These are phyloP conservation scores for Pangasius larnaudii DNA, from an alignment of 2,797 vertebrate genomes.

Conservation along the genomic window DNA sequence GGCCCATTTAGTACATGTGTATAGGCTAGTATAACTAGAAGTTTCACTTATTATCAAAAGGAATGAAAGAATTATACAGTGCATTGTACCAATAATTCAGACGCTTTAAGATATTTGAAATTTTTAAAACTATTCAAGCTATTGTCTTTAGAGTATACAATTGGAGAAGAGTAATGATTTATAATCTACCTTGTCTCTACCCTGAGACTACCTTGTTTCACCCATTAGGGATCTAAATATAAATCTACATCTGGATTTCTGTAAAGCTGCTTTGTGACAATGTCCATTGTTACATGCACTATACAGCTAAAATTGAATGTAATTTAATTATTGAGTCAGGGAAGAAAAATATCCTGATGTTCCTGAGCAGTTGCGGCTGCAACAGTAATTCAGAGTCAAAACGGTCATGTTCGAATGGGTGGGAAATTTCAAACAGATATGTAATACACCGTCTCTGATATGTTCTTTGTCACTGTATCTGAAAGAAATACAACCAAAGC, in stretches of 20 bases:
- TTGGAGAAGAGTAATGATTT: neutral
- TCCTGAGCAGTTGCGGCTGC: neutral
- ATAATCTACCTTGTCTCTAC: neutral
- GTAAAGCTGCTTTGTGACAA: neutral
- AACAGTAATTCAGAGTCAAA: neutral
- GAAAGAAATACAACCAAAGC: too few species aligned
- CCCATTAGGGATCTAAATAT: neutral
- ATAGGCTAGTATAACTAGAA: neutral
- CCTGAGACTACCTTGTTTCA: neutral
- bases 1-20: neutral
- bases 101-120: neutral
- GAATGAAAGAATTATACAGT: neutral
- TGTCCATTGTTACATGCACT: neutral
- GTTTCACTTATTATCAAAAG: neutral
- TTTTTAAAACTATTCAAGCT: neutral
- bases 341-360: neutral
- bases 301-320: neutral
- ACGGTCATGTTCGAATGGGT: too few species aligned
- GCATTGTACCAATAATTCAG: neutral
- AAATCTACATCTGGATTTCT: neutral
- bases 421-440: too few species aligned
- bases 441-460: too few species aligned
- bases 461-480: too few species aligned
- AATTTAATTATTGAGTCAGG: neutral
- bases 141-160: neutral